Evolutionary conservation across 2,113 vertebrate genomes (phyloP).

Genomic region (Brienomyrus brachyistius): DNA sequence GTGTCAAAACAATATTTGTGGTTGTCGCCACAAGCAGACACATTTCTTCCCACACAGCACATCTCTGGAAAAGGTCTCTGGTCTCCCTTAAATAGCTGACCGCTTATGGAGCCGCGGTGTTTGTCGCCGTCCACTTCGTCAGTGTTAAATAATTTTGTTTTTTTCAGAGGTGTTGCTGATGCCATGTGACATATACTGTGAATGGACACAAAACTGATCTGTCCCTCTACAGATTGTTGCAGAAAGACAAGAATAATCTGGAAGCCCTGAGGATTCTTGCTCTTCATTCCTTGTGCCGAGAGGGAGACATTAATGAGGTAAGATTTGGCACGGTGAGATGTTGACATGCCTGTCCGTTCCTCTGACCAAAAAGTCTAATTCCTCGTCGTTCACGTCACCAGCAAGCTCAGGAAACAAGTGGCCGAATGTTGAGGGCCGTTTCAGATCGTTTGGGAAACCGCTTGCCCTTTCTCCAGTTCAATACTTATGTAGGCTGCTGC

Average conservation of each 20-base stretch:
- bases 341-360: neutral
- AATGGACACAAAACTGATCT: neutral
- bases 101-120: neutral
- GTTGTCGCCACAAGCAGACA: neutral
- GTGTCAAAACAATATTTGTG: neutral
- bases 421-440: neutral
- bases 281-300: constrained; percentile 79
- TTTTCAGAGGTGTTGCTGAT: neutral
- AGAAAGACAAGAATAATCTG: constrained; percentile 80
- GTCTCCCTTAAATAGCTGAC: neutral
- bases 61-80: neutral
- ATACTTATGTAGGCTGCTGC: neutral
- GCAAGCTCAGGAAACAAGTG: neutral
- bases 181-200: neutral
- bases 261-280: constrained; percentile 83
- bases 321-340: constrained; percentile 19
- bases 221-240: constrained; percentile 72
- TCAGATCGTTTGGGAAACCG: neutral
- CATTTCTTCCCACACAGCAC: neutral
- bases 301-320: constrained; percentile 79
- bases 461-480: neutral
- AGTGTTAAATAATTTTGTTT: neutral
- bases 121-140: neutral
- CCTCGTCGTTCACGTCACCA: neutral
- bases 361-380: neutral